Percentiles rank a stretch among this genome's conserved stretches.
Conservation (phyloP, 2,797 vertebrate genomes). For the Passerculus sandwichensis region DNA sequence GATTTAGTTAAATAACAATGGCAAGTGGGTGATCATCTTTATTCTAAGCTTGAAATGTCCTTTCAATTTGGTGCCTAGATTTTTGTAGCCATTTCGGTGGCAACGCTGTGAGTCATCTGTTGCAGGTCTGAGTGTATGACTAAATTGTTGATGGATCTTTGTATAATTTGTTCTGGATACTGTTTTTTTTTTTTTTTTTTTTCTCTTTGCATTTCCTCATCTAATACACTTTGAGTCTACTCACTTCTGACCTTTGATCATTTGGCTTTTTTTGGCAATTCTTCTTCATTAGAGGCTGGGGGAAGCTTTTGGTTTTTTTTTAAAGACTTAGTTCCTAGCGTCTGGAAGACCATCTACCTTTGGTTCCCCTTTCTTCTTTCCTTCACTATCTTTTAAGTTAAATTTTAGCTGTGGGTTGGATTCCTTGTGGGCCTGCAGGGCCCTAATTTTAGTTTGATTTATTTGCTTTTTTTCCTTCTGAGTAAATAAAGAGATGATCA, state of each 20-base stretch:
- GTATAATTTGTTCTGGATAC: neutral
- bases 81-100: neutral
- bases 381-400: neutral
- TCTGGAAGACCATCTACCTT: neutral
- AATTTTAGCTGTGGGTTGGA: neutral
- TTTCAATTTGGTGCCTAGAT: neutral
- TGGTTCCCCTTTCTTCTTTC: neutral
- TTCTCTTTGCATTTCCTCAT: neutral
- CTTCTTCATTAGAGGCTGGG: neutral
- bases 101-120: neutral
- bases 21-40: neutral
- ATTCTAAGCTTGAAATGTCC: neutral
- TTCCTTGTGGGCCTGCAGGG: neutral
- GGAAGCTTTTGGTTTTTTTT: neutral
- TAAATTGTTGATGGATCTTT: neutral
- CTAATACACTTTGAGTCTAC: neutral
- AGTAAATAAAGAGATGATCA: neutral
- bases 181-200: neutral
- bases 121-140: neutral
- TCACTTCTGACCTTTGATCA: neutral
- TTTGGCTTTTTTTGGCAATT: neutral
- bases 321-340: accelerated
- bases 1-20: neutral
- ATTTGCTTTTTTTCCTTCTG: neutral
- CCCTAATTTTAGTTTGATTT: neutral